Evolutionary conservation across 1,140 invertebrate species (phyloP).

Genomic region (Drosophila truncata): DNA sequence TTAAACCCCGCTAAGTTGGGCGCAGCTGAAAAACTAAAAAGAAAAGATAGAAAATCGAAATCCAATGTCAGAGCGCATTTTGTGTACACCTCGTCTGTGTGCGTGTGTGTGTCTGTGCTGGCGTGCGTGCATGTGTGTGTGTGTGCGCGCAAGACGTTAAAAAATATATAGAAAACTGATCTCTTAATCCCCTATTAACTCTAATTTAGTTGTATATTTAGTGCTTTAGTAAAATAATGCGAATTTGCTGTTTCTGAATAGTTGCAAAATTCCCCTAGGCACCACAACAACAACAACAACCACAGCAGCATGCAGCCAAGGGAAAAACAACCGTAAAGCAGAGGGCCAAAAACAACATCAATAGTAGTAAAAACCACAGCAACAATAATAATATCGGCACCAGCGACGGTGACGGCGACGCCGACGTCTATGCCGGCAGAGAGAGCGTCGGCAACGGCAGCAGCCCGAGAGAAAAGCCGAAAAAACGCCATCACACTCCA

Average conservation of each 20-base stretch:
- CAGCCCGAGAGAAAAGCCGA: constrained; percentile 12
- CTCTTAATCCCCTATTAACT: background rate
- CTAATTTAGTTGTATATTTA: constrained; percentile 62
- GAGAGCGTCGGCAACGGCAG: constrained; percentile 19
- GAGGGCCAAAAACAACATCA: constrained; percentile 42
- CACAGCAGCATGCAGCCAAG: constrained; percentile 19
- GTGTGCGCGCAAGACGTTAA: constrained; percentile 25
- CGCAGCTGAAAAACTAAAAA: constrained; percentile 17
- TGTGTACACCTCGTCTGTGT: constrained; percentile 55
- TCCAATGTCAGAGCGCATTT: constrained; percentile 50
- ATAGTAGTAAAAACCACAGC: constrained; percentile 13
- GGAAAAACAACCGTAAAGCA: constrained; percentile 35
- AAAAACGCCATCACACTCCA: constrained; percentile 23
- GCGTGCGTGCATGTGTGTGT: constrained; percentile 22
- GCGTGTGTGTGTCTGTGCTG: constrained; percentile 21
- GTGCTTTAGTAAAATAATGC: constrained; percentile 82
- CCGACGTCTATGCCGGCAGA: constrained; percentile 33
- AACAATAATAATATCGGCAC: constrained; percentile 20
- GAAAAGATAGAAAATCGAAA: constrained; percentile 17
- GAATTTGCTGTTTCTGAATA: constrained; percentile 85
- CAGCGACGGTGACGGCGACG: constrained; percentile 41
- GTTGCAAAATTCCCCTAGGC: constrained; percentile 84
- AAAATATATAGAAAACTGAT: constrained; percentile 26
- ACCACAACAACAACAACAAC: constrained; percentile 54
- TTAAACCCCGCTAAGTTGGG: background rate